Conservation (phyloP, 2,113 vertebrate genomes). For the Leptodactylus fuscus region DNA sequence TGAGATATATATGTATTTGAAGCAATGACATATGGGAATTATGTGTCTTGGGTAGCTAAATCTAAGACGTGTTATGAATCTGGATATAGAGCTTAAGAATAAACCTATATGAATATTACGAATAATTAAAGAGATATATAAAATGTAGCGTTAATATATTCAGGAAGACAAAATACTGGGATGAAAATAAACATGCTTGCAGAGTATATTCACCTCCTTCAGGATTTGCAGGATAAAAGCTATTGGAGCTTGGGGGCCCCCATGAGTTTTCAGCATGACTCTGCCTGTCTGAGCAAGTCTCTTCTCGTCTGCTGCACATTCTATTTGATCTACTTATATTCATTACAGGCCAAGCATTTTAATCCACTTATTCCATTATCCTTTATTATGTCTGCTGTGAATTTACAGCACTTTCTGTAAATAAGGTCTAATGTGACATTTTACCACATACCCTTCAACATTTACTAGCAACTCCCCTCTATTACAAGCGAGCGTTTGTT, state of each 20-base stretch:
- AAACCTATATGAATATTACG: not conserved
- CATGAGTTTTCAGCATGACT: constrained; percentile 16
- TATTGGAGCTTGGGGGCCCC: not conserved
- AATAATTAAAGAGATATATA: not conserved
- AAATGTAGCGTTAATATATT: not conserved
- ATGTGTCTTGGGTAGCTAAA: not conserved
- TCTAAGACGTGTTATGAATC: not conserved
- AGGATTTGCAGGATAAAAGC: not conserved
- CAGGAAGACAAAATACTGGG: not conserved
- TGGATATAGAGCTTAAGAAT: too few relatives aligned
- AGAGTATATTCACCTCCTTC: not conserved
- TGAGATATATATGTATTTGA: not conserved
- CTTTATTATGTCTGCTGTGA: constrained; percentile 7
- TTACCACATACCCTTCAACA: constrained; percentile 43
- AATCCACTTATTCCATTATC: constrained; percentile 48
- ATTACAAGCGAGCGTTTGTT: constrained; percentile 35
- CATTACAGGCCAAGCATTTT: constrained; percentile 30
- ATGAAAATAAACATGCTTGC: too few relatives aligned
- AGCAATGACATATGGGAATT: not conserved
- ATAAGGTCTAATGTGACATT: constrained; percentile 50
- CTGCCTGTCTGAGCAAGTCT: not conserved
- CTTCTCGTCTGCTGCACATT: not conserved
- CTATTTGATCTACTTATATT: not conserved
- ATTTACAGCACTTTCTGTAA: constrained; percentile 49
- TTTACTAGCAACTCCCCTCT: constrained; percentile 26